A percentile compares a stretch with the other conserved stretches of the same genome.
Evolutionary conservation across 2,797 vertebrate species (phyloP).

Genomic region (Squalus acanthias): DNA sequence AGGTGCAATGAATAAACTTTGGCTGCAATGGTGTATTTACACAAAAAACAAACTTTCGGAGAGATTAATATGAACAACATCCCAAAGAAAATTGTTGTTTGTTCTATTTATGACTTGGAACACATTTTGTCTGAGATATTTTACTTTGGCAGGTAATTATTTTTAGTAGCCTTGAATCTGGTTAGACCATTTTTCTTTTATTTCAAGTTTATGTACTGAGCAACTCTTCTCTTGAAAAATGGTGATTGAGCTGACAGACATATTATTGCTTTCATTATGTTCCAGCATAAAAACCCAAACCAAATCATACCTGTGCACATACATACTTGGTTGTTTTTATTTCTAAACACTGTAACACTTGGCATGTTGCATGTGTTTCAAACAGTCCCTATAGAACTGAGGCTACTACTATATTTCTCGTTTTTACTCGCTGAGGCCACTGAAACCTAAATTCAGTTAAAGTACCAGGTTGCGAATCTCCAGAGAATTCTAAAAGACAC

Average conservation of each 20-base stretch:
- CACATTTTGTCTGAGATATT: neutral
- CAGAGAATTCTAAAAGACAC: too few species aligned
- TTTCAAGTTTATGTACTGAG: neutral
- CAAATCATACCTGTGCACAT: neutral
- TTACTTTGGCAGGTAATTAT: neutral
- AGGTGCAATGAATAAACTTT: neutral
- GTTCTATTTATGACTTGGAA: neutral
- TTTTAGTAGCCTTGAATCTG: neutral
- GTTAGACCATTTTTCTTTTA: neutral
- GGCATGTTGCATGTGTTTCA: neutral
- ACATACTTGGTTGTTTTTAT: neutral
- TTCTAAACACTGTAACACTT: neutral
- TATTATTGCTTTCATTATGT: neutral
- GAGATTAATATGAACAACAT: neutral
- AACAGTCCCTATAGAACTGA: neutral
- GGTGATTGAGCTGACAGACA: neutral
- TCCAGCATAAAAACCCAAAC: neutral
- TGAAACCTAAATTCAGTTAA: too few species aligned
- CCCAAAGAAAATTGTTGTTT: neutral
- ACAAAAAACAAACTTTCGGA: neutral
- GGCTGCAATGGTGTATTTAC: neutral
- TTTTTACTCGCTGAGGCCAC: too few species aligned
- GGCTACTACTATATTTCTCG: neutral
- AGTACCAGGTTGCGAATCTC: too few species aligned
- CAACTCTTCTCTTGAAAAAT: neutral